Conservation (phyloP, 2,888 invertebrate genomes). For the Andrena marginata region DNA sequence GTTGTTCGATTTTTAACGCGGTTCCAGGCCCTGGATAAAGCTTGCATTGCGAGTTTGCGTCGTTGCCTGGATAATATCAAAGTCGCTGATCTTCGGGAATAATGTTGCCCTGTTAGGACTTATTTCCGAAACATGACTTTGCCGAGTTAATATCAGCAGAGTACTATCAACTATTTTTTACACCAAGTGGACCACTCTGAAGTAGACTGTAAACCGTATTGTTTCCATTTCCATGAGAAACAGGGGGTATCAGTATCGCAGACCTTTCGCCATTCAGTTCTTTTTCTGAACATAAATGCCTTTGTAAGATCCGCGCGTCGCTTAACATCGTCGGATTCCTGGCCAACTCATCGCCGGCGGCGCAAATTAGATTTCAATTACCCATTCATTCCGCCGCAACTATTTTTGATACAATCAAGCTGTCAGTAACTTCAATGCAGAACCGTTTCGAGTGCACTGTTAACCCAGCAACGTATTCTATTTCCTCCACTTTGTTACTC, state of each 20-base stretch:
- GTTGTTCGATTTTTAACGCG: background rate
- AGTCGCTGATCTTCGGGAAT: background rate
- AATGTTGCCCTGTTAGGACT: slow-evolving; percentile 27
- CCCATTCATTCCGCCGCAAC: background rate
- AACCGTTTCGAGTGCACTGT: background rate
- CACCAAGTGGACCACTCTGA: background rate
- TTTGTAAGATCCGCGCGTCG: background rate
- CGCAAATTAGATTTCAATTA: slow-evolving; percentile 1
- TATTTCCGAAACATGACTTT: background rate
- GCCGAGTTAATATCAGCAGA: slow-evolving; percentile 4
- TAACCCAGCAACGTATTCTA: background rate
- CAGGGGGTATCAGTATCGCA: no score
- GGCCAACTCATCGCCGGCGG: background rate
- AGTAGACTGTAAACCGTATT: no score
- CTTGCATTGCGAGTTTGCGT: background rate
- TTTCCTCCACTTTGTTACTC: slow-evolving; percentile 9
- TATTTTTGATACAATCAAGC: background rate
- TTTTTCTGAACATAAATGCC: background rate
- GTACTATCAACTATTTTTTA: background rate
- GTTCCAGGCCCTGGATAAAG: no score
- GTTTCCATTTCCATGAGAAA: no score
- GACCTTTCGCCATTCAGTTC: background rate
- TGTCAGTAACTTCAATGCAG: background rate
- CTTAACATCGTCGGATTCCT: background rate
- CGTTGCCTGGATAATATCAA: background rate